These are phyloP conservation scores for Epinephelus fuscoguttatus DNA, from an alignment of 2,113 vertebrate genomes.

Conservation along the genomic window DNA sequence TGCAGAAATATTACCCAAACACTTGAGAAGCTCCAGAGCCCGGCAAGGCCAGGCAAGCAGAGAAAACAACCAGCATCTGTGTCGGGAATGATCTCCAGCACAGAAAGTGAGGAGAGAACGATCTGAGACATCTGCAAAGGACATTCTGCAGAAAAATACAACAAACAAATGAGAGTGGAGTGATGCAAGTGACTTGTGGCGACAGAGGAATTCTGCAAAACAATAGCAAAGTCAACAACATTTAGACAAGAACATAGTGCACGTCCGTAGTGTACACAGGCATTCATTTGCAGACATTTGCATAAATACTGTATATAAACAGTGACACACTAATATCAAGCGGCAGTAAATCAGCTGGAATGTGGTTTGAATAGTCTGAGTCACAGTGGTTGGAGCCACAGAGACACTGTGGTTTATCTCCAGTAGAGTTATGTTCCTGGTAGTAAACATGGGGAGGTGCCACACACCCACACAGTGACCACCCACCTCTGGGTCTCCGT, in stretches of 20 bases:
- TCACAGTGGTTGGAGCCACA: constrained; percentile 40
- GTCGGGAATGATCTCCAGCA: constrained; percentile 17
- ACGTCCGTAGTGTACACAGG: constrained; percentile 31
- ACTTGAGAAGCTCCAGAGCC: not conserved
- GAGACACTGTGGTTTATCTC: constrained; percentile 45
- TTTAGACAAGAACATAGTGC: constrained; percentile 38
- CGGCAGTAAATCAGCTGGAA: constrained; percentile 57
- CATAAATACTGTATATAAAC: constrained; percentile 36
- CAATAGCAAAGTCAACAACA: constrained; percentile 60
- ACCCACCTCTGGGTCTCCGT: constrained; percentile 54
- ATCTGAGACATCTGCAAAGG: constrained; percentile 50
- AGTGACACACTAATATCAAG: constrained; percentile 19
- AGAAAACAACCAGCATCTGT: constrained; percentile 53
- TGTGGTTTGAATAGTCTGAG: constrained; percentile 43
- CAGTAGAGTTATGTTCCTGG: constrained; percentile 31
- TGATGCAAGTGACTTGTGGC: constrained; percentile 24
- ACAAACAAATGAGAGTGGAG: constrained; percentile 35
- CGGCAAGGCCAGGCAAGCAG: constrained; percentile 11
- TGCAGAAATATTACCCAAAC: constrained; percentile 56
- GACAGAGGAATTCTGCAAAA: constrained; percentile 40
- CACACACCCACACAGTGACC: constrained; percentile 56
- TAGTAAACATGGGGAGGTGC: constrained; percentile 55
- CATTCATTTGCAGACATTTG: constrained; percentile 23
- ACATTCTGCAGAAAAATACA: constrained; percentile 12
- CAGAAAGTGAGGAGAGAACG: constrained; percentile 17